These are phyloP conservation scores for Condylostylus longicornis DNA, from an alignment of 1,140 invertebrate species.

Conservation along the genomic window DNA sequence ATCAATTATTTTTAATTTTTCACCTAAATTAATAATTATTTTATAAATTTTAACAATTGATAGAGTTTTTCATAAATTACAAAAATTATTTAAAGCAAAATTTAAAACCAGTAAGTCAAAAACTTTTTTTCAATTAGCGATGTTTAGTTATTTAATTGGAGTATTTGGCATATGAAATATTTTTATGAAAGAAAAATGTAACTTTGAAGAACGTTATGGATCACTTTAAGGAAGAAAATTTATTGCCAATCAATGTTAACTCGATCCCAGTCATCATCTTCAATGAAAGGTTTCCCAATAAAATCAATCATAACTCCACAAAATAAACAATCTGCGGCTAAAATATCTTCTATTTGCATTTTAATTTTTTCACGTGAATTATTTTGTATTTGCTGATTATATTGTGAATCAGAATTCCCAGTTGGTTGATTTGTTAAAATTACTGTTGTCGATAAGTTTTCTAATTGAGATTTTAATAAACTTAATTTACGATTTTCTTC, in stretches of 20 bases:
- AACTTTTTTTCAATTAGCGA: not conserved
- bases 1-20: no score
- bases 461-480: slow-evolving; percentile 48
- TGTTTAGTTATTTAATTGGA: not conserved
- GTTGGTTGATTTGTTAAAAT: slow-evolving; percentile 35
- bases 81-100: not conserved
- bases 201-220: not conserved
- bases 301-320: slow-evolving; percentile 86
- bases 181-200: not conserved
- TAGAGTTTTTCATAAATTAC: not conserved
- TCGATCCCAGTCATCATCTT: slow-evolving; percentile 66
- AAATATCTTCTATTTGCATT: slow-evolving; percentile 72
- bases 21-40: no score
- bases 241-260: slow-evolving; percentile 73
- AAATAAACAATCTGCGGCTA: slow-evolving; percentile 83
- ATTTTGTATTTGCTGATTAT: slow-evolving; percentile 32
- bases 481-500: slow-evolving; percentile 42
- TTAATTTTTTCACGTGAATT: slow-evolving; percentile 54
- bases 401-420: slow-evolving; percentile 23
- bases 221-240: slow-evolving; percentile 8
- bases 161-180: not conserved
- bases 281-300: slow-evolving; percentile 73
- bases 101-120: not conserved
- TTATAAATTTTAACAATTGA: not conserved
- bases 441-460: slow-evolving; percentile 32